Base-by-base conservation (phyloP, 2,888 invertebrate species). In the Volucella bombylans region DNA sequence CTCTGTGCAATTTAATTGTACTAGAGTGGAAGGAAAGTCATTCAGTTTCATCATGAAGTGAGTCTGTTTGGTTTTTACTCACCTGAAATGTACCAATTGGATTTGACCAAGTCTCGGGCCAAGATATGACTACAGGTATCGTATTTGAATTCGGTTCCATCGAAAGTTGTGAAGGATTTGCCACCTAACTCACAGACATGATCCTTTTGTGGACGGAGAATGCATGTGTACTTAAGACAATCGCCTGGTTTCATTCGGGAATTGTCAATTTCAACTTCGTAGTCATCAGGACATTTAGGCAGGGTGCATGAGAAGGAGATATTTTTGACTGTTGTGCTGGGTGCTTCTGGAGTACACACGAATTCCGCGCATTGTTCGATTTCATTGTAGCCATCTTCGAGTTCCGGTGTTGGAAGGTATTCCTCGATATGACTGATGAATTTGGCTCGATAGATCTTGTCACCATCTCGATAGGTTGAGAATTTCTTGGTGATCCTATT, bases 71-170 rank as follows among this genome's bases (percentile, higher is more conserved):
- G 1, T 71, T 68, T 55, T n/a, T 68, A 91, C 93, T 93, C 89
- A 96, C 96, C 91, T 62, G 94, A 93, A 59, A 97, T 93, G 61
- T 93, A 93, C 96, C 97, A 97, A 47, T 94, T 93, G 57, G 94
- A 93, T 81, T 93, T 92, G 10, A 93, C 91, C 87, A 94, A 93
- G 90, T 97, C 96, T 76, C 95, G 92, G 0, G 95, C 96, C 50
- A 96, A 91, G 55, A 96, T 94, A 90, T 97, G 97, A 92, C 95
- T 95, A 90, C 97, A 97, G 14, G 96, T 93, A 87, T 96, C 96
- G 88, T 95, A 96, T 87, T 96, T 96, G 90, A 95, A 96, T 88
- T 96, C 95, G 0, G 94, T 93, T 14, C 94, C 94, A 90, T 97
- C 97, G 88, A 97, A 97, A 0, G 97, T 97, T 86, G 93, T 94